Evolutionary conservation across 2,888 invertebrate genomes (phyloP).

Genomic region (Cantharis nigra): DNA sequence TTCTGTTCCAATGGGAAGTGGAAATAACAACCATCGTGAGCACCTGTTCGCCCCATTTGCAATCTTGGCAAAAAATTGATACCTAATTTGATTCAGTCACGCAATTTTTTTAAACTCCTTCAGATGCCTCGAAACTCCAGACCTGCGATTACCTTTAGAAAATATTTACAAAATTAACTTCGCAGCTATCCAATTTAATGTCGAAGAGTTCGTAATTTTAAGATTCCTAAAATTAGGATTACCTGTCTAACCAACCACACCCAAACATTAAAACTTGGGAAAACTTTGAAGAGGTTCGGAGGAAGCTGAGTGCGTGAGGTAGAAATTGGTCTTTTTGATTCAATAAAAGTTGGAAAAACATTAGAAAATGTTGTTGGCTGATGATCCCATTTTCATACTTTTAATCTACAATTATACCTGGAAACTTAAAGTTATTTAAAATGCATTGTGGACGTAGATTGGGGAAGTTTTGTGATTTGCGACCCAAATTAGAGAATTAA

Average conservation of each 20-base stretch:
- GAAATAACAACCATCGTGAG: neutral
- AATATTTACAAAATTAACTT: neutral
- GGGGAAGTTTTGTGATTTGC: neutral
- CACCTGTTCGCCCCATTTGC: neutral
- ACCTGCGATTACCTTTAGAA: neutral
- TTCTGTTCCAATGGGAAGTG: neutral
- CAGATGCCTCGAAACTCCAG: neutral
- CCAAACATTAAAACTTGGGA: neutral
- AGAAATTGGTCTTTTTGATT: neutral
- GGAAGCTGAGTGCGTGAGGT: neutral
- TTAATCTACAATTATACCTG: no score
- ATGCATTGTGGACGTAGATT: neutral
- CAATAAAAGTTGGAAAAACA: no score
- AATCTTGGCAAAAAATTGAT: neutral
- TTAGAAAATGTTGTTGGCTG: no score
- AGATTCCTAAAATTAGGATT: neutral
- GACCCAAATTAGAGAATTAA: neutral
- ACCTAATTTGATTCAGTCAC: neutral
- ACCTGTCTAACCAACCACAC: neutral
- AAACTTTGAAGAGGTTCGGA: neutral
- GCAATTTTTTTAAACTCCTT: neutral
- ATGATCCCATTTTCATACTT: no score
- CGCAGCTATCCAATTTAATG: neutral
- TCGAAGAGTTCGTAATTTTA: neutral
- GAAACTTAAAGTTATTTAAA: neutral